Base-by-base conservation (phyloP, 1,140 invertebrate genomes). In the Ostrea denselamellosa region DNA sequence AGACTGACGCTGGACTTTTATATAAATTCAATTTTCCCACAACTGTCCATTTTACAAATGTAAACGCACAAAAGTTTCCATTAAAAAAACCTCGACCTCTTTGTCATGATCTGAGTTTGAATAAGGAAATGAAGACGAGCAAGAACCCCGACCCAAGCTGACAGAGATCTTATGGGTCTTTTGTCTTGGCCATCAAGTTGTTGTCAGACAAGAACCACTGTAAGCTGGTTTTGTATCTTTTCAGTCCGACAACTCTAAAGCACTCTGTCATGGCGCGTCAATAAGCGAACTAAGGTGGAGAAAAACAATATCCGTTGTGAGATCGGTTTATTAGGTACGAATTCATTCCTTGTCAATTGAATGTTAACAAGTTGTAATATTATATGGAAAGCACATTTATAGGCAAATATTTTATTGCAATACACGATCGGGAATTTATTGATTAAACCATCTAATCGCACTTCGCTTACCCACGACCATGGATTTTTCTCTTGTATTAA, bases 311-410 rank as follows among this genome's bases (percentile, higher is more conserved):
- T 77, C 68, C 68, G 68, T 25, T 77, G 28, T 25, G 28, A 77
- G 68, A 77, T 34, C 68, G 25, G 68, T 77, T 77, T 77, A 77
- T 77, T 77, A 77, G 68, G 68, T 77, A 77, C 68, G 68, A 77
- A 77, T 77, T 34, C 68, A 77, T 77, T 34, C 25, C 68, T 77
- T 77, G 68, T 77, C 68, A 77, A 77, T 77, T 77, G 68, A 77
- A 77, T 77, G 68, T 77, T 77, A 77, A 77, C 68, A 77, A 77
- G 68, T 77, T 77, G 68, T 77, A 77, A 77, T 77, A 77, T 77
- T 44, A 77, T 77, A 77, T 77, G 22, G 28, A 77, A 77, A 77
- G 68, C 68, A 77, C 68, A 77, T 77, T 77, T 77, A 34, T 28
- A 77, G 68, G 68, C 68, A 77, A 77, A 77, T 77, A 77, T 77